Conservation (phyloP, 1,140 invertebrate genomes). For the Zeugodacus cucurbitae region DNA sequence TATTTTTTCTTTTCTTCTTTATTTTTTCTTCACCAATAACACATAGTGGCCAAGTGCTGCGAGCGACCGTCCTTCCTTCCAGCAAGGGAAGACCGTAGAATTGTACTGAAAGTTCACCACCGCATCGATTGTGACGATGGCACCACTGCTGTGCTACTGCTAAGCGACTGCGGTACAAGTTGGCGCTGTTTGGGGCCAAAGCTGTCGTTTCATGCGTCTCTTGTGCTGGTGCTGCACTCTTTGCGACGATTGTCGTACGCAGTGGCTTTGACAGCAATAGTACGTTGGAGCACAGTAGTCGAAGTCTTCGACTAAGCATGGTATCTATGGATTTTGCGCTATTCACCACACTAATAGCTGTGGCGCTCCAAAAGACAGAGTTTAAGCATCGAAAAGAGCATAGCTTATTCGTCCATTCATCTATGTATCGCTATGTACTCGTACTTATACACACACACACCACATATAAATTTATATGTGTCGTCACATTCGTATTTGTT, state of each 20-base stretch:
- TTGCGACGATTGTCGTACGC: background rate
- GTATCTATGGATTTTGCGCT: background rate
- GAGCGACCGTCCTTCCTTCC: background rate
- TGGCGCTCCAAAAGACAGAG: background rate
- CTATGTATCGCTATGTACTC: background rate
- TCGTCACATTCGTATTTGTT: background rate
- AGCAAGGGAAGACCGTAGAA: conserved; percentile 11
- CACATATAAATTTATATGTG: background rate
- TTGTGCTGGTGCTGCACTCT: background rate
- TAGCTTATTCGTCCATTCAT: background rate
- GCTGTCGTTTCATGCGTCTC: background rate
- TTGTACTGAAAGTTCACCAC: conserved; percentile 20
- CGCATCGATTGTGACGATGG: conserved; percentile 24
- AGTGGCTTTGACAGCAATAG: background rate
- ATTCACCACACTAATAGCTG: conserved; percentile 1
- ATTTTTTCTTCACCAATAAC: background rate
- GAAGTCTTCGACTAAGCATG: background rate
- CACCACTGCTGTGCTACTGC: background rate
- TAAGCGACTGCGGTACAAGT: background rate
- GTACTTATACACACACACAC: background rate
- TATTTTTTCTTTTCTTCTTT: background rate
- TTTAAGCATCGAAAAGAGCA: background rate
- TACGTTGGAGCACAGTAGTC: too few relatives aligned
- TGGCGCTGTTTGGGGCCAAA: background rate
- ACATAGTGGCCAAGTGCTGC: background rate